Evolutionary conservation across 2,888 invertebrate genomes (phyloP), one percentile per base, ranked within the genome.

Genomic region (Axea sp.): DNA sequence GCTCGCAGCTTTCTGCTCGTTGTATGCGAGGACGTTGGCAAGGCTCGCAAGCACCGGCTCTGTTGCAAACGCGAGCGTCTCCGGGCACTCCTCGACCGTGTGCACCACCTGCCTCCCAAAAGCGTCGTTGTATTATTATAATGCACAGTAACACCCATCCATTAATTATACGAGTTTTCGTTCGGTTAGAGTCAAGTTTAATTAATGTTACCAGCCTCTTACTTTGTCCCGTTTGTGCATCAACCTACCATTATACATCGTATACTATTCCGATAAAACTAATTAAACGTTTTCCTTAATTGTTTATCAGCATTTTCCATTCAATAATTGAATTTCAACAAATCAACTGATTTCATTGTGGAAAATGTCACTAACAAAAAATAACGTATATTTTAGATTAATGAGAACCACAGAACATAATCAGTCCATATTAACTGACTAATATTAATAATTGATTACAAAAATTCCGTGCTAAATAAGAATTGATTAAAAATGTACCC

Each of bases 41-140:
- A 98, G 91, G 84, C 96, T 96, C 7, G 94, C 95, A 71, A 95
- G 90, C 7, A 98, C 93, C 0, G 96, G 94, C 87, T 98, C 98
- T 1, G 96, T 92, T n/a, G 96, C 97, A 88, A 98, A 98, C 0
- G 97, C 97, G 80, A 98, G 89, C 1, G 96, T 96, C 81, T 96
- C 95, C 41, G 93, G 90, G 73, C 94, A 93, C 85, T 96, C 96
- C 85, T 95, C 96, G 6, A 95, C 90, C 14, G 73, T 17, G 47
- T 80, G 79, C 15, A 78, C 12, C 35, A 80, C 77, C 79, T 80
- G 28, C 35, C 53, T 31, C 59, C 59, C 59, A 15, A 49, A 68
- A 49, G 17, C 31, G 37, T 7, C 22, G 5, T 14, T 30, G 30
- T 30, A 45, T 55, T 55, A 55, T 47, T 53, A 33, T 51, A 45